Conservation (phyloP, 2,113 vertebrate genomes). For the Pedetes capensis region DNA sequence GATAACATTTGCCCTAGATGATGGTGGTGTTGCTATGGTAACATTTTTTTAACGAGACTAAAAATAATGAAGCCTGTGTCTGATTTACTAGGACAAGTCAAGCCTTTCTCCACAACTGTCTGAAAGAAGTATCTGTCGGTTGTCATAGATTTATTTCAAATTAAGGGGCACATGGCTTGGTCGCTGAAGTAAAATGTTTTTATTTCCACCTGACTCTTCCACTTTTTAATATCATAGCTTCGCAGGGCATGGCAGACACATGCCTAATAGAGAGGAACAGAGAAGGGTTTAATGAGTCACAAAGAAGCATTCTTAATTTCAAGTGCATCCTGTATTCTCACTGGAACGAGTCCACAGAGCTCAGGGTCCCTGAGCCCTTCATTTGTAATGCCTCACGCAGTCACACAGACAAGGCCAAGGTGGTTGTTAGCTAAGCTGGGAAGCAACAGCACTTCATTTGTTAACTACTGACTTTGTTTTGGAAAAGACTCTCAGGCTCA, state of each 20-base stretch:
- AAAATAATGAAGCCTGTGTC: conserved; percentile 61
- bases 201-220: conserved; percentile 38
- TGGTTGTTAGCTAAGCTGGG: not conserved
- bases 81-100: conserved; percentile 49
- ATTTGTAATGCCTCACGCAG: conserved; percentile 14
- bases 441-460: not conserved
- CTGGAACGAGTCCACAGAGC: conserved; percentile 34
- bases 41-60: conserved; percentile 48
- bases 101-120: conserved; percentile 55
- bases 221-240: conserved; percentile 50
- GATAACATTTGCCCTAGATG: conserved; percentile 59
- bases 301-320: conserved; percentile 66
- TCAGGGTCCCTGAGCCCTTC: conserved; percentile 29
- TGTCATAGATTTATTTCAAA: conserved; percentile 66
- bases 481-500: not conserved
- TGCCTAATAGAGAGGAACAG: conserved; percentile 48
- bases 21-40: conserved; percentile 58
- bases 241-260: conserved; percentile 51
- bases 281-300: conserved; percentile 62
- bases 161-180: conserved; percentile 48
- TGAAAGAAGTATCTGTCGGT: conserved; percentile 54
- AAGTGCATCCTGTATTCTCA: conserved; percentile 39
- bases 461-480: not conserved
- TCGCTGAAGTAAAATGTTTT: conserved; percentile 41
- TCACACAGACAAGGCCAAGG: conserved; percentile 23